These are phyloP conservation scores for Palythoa grandiflora DNA, from an alignment of 92 coral and sea anemone genomes.

Conservation along the genomic window DNA sequence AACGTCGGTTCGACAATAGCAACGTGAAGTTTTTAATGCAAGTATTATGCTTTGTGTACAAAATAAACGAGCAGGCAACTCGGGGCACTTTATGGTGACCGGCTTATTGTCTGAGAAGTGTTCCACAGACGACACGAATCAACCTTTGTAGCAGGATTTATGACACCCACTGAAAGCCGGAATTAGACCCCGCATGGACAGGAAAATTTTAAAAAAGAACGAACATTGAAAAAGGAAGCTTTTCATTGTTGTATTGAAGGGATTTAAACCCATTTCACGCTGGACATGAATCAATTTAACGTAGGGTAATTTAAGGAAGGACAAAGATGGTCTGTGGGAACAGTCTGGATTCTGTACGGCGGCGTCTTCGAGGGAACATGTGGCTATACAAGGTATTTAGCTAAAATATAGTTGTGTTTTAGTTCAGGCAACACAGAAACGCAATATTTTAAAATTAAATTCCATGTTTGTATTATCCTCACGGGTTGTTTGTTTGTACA, in stretches of 20 bases:
- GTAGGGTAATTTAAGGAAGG: neutral
- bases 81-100: neutral
- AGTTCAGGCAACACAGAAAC: neutral
- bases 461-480: neutral
- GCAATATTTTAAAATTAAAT: neutral
- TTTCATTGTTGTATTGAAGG: neutral
- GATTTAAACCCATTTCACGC: neutral
- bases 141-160: neutral
- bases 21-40: constrained; percentile 1
- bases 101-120: constrained; percentile 2
- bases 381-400: constrained; percentile 12
- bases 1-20: neutral
- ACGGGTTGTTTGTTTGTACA: neutral
- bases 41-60: constrained; percentile 25
- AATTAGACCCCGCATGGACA: neutral
- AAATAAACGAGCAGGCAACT: neutral
- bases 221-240: constrained; percentile 14
- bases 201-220: neutral
- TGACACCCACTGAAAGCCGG: constrained; percentile 5
- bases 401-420: neutral
- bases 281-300: neutral
- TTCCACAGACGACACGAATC: neutral
- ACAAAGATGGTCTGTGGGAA: constrained; percentile 13
- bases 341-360: neutral
- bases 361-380: neutral